Base-by-base conservation (phyloP, 2,113 vertebrate species). In the Poeciliopsis retropinna region DNA sequence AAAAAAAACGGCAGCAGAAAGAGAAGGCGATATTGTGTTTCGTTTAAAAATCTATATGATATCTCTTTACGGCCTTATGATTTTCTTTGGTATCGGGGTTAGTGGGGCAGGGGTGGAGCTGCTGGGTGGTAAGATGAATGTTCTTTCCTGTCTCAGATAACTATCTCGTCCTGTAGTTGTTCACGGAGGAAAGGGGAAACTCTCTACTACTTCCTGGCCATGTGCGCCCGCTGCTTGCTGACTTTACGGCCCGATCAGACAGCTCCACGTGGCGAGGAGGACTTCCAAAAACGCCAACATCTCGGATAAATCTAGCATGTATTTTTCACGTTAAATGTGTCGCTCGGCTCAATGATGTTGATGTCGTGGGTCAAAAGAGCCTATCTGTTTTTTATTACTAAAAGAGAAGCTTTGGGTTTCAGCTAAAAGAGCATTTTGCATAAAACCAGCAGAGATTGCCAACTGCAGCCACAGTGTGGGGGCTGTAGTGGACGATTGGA, bases 41-140 rank as follows among this genome's bases (percentile, higher is more conserved):
- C 90, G 90, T 93, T 92, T 88, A 85, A 89, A 92, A 93, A 91
- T 92, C 88, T 78, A 87, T 92, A 87, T 73, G 73, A 86, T 90
- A 91, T 94, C 90, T 91, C 80, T 80, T 94, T 93, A 92, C 87
- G 73, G 78, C 73, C 91, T 74, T 83, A 89, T 89, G 79, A 72
- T 90, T 92, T 90, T 91, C 87, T 89, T 91, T 78, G 75, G 79
- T 34, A 70, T 88, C 79, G 37, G 81, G 78, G 79, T 80, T 70
- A 9, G 78, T 37, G 66, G 72, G 73, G 77, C 73, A 9, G 57
- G 70, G 76, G 67, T 54, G 84, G 78, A 76, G 81, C 81, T 60
- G 67, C 41, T 72, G 73, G 78, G 78, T 63, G 81, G 79, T 68
- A 82, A 90, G 88, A 93, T 85, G 75, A 89, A 93, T 91, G 87